These are phyloP conservation scores for Spizella passerina DNA, from an alignment of 2,797 vertebrate species.

Conservation along the genomic window DNA sequence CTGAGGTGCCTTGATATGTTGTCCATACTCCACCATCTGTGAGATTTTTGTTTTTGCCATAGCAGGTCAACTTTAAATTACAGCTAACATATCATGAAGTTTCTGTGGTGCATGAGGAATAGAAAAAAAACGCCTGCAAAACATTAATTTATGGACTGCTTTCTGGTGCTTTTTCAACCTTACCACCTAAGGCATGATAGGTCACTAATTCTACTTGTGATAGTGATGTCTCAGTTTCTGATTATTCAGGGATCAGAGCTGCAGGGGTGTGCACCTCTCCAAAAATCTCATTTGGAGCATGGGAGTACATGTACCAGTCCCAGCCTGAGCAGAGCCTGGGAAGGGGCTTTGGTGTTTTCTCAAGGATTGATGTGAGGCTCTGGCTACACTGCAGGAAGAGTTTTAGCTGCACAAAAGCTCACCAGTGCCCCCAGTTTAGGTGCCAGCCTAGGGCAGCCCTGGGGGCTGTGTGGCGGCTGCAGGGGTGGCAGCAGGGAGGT, in stretches of 20 bases:
- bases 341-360: background rate
- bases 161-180: background rate
- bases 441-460: background rate
- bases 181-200: background rate
- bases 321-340: background rate
- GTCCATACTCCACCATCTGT: background rate
- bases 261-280: no score
- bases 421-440: background rate
- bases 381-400: background rate
- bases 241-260: background rate
- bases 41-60: background rate
- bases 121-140: background rate
- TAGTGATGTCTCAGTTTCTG: background rate
- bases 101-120: background rate
- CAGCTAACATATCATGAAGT: background rate
- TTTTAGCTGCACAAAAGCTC: background rate
- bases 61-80: background rate
- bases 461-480: background rate
- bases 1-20: background rate
- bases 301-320: background rate
- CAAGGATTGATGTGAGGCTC: background rate
- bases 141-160: background rate
- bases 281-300: background rate
- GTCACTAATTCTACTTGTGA: background rate
- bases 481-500: background rate